Percentiles rank a stretch among this genome's conserved stretches.
Evolutionary conservation across 2,888 invertebrate genomes (phyloP).

Genomic region (Hirtodrosophila histrioides): DNA sequence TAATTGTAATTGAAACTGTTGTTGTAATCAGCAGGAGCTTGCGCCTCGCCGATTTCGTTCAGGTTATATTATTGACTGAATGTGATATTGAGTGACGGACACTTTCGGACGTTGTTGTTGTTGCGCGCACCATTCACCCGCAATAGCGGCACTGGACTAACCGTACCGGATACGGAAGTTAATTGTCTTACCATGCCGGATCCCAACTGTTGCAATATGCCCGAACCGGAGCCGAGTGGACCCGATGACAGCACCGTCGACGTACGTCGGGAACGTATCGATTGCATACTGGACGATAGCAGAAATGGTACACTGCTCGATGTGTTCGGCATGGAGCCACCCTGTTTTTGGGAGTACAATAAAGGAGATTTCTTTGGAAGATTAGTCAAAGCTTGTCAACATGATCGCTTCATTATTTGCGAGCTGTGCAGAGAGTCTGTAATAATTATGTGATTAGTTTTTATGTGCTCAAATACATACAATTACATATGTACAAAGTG

Average conservation of each 20-base stretch:
- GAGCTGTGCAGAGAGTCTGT: conserved; percentile 20
- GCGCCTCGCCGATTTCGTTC: conserved; percentile 69
- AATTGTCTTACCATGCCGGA: conserved; percentile 96
- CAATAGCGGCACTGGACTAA: conserved; percentile 87
- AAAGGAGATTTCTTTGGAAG: conserved; percentile 86
- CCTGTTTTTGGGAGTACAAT: conserved; percentile 87
- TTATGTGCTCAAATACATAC: conserved; percentile 31
- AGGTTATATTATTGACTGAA: conserved; percentile 86
- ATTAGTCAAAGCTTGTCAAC: conserved; percentile 70
- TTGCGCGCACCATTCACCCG: conserved; percentile 86
- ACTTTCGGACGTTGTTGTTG: conserved; percentile 88
- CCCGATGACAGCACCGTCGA: conserved; percentile 89
- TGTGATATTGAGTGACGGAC: conserved; percentile 91
- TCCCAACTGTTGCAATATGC: conserved; percentile 94
- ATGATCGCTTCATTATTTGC: conserved; percentile 20
- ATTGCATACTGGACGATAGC: conserved; percentile 91
- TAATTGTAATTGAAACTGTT: conserved; percentile 42
- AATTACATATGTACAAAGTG: conserved; percentile 46
- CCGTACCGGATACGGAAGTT: conserved; percentile 88
- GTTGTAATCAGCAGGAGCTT: conserved; percentile 59
- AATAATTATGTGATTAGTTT: neutral
- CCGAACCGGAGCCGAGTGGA: conserved; percentile 88
- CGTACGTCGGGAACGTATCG: conserved; percentile 90
- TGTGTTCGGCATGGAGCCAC: conserved; percentile 95
- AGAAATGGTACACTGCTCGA: conserved; percentile 94